Conservation (phyloP, 1,140 invertebrate species). For the Delia radicum region DNA sequence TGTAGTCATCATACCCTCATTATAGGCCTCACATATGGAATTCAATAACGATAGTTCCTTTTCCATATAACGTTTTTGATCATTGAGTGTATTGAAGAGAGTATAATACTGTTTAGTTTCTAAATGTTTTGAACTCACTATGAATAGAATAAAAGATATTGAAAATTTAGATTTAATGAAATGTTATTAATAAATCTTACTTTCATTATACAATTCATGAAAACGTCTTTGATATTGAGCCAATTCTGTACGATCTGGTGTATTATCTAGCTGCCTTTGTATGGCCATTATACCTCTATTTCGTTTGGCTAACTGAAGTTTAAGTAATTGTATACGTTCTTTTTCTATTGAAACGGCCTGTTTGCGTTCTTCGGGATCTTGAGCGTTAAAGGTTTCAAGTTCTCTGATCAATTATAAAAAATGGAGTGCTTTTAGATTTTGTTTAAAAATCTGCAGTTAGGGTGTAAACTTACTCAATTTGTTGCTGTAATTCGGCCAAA, state of each 20-base stretch:
- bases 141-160: constrained; percentile 44
- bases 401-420: constrained; percentile 55
- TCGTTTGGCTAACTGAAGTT: constrained; percentile 73
- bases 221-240: constrained; percentile 94
- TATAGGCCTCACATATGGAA: constrained; percentile 92
- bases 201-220: constrained; percentile 95
- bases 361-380: constrained; percentile 57
- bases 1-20: constrained; percentile 71
- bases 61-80: constrained; percentile 86
- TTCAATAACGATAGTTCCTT: constrained; percentile 91
- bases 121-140: constrained; percentile 90
- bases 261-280: constrained; percentile 81
- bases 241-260: constrained; percentile 88
- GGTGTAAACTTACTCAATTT: constrained; percentile 61
- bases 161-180: constrained; percentile 17
- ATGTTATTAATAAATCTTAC: constrained; percentile 59
- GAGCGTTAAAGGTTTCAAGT: constrained; percentile 56
- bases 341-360: constrained; percentile 63
- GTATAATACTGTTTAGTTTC: constrained; percentile 98
- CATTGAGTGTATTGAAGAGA: constrained; percentile 93
- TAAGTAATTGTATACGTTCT: constrained; percentile 53
- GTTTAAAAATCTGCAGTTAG: not conserved
- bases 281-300: constrained; percentile 80
- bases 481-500: constrained; percentile 61
- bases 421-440: not conserved